Base-by-base conservation (phyloP, 2,113 vertebrate genomes). In the Chlamydotis undulata region DNA sequence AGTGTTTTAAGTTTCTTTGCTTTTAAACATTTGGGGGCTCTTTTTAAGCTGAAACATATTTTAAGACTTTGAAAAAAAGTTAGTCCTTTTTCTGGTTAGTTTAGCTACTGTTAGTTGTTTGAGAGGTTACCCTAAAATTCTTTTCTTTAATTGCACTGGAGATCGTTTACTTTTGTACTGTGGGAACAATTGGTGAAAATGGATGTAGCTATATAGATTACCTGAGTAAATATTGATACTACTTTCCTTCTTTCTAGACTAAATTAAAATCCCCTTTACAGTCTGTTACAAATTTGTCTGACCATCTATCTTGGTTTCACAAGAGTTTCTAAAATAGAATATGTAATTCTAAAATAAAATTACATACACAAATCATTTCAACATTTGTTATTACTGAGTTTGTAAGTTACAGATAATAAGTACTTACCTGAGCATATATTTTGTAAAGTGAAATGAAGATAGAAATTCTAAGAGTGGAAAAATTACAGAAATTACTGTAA, bases 31-130 rank as follows among this genome's bases (percentile, higher is more conserved):
- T 81, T 94, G 45, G 89, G 67, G 70, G 19, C 68, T 89, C 80
- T 93, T 95, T 97, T 94, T 65, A 94, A 94, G 49, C 85, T 91
- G 85, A 96, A 96, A 82, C 14, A 28, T 64, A 37, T 69, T 95
- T 68, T 76, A 95, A 82, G 59, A 78, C 96, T 97, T 95, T 94
- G 93, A 89, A 96, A 94, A 94, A 96, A 97, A 97, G 95, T 95
- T 96, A 75, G 67, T 69, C 8, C 69, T 93, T 90, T 89, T 75
- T 63, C 67, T 90, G 39, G 89, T 82, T 93, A 91, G 69, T 90
- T 97, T 94, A 96, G 76, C 79, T 93, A 41, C 86, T 86, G 33
- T 64, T 92, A 60, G 73, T 92, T 81, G 12, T 75, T 63, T 89
- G 19, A 24, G 67, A 92, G 53, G 63, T 90, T 83, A 59, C 26